Evolutionary conservation across 2,113 vertebrate genomes (phyloP).

Genomic region (Illadopsis cleaveri): DNA sequence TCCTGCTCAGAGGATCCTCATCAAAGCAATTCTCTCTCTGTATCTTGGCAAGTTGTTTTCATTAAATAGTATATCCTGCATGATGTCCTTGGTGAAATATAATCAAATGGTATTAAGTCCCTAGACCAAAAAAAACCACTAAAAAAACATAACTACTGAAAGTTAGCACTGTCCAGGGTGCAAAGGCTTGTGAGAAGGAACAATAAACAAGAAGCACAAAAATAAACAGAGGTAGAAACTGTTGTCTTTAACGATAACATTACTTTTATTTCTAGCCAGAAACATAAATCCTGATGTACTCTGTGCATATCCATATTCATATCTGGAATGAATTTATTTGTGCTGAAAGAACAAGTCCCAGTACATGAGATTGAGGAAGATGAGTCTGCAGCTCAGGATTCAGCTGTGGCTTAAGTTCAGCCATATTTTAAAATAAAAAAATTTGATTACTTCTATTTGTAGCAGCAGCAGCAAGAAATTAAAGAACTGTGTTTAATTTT

Average conservation of each 20-base stretch:
- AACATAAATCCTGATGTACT: not conserved
- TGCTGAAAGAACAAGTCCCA: not conserved
- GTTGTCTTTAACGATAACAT: not conserved
- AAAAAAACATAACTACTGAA: not conserved
- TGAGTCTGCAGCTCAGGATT: not conserved
- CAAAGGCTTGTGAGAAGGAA: not conserved
- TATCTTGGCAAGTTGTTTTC: not conserved
- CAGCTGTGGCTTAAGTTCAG: not conserved
- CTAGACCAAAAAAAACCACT: not conserved
- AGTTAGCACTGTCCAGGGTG: not conserved
- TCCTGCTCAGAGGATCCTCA: not conserved
- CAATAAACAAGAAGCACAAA: not conserved
- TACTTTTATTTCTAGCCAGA: not conserved
- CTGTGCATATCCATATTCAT: constrained; percentile 4
- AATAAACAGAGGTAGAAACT: not conserved
- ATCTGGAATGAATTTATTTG: not conserved
- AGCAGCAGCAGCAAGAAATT: not conserved
- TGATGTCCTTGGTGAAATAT: not conserved
- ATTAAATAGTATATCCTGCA: not conserved
- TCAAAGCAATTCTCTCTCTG: not conserved
- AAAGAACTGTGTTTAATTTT: not conserved
- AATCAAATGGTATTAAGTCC: constrained; percentile 1
- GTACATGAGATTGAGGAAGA: not conserved
- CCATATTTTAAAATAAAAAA: not conserved
- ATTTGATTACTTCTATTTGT: not conserved